Evolutionary conservation across 2,888 invertebrate genomes (phyloP), one percentile per base, ranked within the genome.

Genomic region (Chouioia cunea): DNA sequence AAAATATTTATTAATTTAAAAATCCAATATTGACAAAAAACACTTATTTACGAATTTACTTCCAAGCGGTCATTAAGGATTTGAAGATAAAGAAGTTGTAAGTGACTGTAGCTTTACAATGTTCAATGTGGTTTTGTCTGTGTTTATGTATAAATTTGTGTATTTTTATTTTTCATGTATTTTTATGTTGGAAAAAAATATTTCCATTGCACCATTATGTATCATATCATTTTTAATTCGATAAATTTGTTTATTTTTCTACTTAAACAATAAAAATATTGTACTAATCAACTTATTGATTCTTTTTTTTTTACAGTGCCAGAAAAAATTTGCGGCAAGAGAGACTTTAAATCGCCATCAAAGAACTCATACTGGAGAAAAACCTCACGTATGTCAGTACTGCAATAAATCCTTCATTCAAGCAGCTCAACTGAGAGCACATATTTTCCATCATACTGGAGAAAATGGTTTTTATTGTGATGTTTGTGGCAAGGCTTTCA

Each of bases 391-490:
- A 23, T 94, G 93, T 81, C 83, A 88, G 53, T 88, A 89, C 77
- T 96, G 96, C 81, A 89, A 89, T 12, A 91, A 91, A 82, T 90
- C 93, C n/a, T 96, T 94, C 84, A 96, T 96, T 70, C 96, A 94
- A 85, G 91, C 92, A 12, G 90, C 92, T 8, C 95, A 95, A 81
- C 86, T 96, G 46, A 89, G 92, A 75, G 92, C 92, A 6, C 96
- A 96, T 81, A 86, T 93, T 74, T 92, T 92, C 79, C 92, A 92
- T 80, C 92, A 95, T 76, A 91, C 90, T 14, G 91, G 91, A 43
- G 91, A 92, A 79, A 89, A 88, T 77, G 91, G 90, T 14, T 91
- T 89, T 79, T 86, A 89, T 20, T 95, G 95, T 80, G 88, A 88
- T 3, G 79, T 87, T 27, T 91, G 91, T 75, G 85, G 86, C 0